Percentiles rank a stretch among this genome's conserved stretches.
These are phyloP conservation scores for Hyperoplus immaculatus DNA, from an alignment of 2,797 vertebrate species.

Conservation along the genomic window DNA sequence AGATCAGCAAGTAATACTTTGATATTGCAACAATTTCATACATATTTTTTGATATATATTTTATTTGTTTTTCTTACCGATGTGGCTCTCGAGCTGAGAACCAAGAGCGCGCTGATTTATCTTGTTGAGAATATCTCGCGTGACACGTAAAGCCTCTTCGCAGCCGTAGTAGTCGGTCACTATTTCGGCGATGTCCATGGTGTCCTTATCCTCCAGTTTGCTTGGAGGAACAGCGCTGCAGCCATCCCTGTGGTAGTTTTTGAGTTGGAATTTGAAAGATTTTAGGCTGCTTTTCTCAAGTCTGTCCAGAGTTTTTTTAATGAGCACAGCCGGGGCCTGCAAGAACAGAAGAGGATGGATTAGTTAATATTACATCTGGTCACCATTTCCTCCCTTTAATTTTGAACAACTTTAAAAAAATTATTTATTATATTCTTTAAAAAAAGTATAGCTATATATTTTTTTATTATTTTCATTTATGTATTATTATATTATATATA, in stretches of 20 bases:
- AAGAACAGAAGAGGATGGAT: neutral
- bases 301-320: neutral
- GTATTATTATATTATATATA: no score
- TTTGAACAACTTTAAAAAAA: no score
- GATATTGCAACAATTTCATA: no score
- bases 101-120: constrained; percentile 2
- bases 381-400: no score
- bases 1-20: neutral
- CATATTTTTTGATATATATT: neutral
- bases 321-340: neutral
- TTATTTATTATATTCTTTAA: no score
- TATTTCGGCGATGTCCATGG: neutral
- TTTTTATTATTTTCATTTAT: no score
- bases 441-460: no score
- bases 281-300: neutral
- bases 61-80: constrained; percentile 46
- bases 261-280: neutral
- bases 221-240: rapidly evolving
- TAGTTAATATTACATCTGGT: neutral
- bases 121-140: constrained; percentile 1
- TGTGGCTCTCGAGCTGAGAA: rapidly evolving
- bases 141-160: neutral
- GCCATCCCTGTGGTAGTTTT: rapidly evolving
- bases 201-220: constrained; percentile 41
- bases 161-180: constrained; percentile 30